These are phyloP conservation scores for Toxotes jaculatrix DNA, from an alignment of 2,113 vertebrate genomes.

Conservation along the genomic window DNA sequence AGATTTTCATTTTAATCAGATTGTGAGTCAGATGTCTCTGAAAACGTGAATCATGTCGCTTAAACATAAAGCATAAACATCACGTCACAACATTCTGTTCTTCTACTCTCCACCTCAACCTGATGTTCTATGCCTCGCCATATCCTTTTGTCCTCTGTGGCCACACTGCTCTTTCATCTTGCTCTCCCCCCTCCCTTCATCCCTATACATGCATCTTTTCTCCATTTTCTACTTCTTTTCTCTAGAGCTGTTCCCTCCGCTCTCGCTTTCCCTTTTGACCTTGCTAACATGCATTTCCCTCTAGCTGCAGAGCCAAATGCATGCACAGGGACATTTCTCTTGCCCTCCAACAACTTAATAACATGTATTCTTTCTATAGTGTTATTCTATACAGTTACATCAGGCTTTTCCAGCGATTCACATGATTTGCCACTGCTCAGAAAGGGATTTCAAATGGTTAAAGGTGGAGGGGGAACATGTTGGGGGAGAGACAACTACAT, in stretches of 20 bases:
- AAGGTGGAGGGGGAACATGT: too few species aligned
- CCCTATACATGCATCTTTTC: not conserved
- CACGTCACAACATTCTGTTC: not conserved
- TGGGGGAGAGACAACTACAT: not conserved
- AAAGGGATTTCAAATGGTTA: too few species aligned
- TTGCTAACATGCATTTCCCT: constrained; percentile 5
- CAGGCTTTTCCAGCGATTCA: not conserved
- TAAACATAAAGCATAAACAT: too few species aligned
- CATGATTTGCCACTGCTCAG: not conserved
- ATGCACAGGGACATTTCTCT: not conserved
- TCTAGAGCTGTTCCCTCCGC: not conserved
- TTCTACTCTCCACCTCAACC: not conserved
- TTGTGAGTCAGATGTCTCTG: too few species aligned
- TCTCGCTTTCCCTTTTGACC: not conserved
- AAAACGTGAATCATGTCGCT: too few species aligned
- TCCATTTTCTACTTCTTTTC: not conserved
- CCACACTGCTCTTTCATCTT: not conserved
- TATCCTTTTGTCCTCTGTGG: not conserved
- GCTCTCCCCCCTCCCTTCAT: not conserved
- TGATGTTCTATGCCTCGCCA: not conserved
- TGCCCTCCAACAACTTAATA: not conserved
- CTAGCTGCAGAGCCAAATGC: not conserved
- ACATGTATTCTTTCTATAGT: not conserved
- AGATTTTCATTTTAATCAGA: too few species aligned
- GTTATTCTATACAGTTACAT: not conserved